Conservation (phyloP, 2,888 invertebrate genomes). For the Carcina quercana region DNA sequence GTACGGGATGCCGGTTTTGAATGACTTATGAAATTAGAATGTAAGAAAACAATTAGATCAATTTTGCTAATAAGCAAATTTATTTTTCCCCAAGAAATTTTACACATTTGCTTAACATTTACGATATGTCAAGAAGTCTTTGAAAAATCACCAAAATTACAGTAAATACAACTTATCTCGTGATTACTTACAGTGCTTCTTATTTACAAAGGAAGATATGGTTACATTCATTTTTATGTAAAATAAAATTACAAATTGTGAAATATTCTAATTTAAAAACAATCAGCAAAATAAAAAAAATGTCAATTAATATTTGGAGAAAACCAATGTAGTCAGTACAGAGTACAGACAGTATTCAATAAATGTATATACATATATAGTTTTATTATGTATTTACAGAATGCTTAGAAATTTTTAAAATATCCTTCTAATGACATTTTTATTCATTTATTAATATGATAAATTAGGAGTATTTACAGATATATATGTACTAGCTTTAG, state of each 20-base stretch:
- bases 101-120: slow-evolving; percentile 54
- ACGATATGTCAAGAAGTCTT: slow-evolving; percentile 71
- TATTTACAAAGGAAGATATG: slow-evolving; percentile 11
- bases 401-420: slow-evolving; percentile 28
- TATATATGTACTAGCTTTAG: slow-evolving; percentile 21
- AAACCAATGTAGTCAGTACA: neutral
- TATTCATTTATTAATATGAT: slow-evolving; percentile 14
- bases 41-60: too few relatives aligned
- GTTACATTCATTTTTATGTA: slow-evolving; percentile 1
- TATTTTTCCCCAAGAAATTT: slow-evolving; percentile 61
- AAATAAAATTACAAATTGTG: neutral
- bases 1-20: too few relatives aligned
- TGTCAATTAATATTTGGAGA: slow-evolving; percentile 3
- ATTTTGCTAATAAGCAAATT: slow-evolving; percentile 62
- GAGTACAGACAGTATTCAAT: too few relatives aligned
- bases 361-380: too few relatives aligned
- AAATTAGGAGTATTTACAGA: slow-evolving; percentile 20
- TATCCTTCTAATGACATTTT: slow-evolving; percentile 26
- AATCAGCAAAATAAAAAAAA: slow-evolving; percentile 3
- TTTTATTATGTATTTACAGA: slow-evolving; percentile 20
- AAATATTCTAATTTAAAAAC: slow-evolving; percentile 12
- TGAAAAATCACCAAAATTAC: slow-evolving; percentile 50
- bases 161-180: slow-evolving; percentile 17
- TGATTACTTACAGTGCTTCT: neutral
- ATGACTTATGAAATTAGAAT: too few relatives aligned